Conservation (phyloP, 1,140 invertebrate species). For the Euborellia annulipes region DNA sequence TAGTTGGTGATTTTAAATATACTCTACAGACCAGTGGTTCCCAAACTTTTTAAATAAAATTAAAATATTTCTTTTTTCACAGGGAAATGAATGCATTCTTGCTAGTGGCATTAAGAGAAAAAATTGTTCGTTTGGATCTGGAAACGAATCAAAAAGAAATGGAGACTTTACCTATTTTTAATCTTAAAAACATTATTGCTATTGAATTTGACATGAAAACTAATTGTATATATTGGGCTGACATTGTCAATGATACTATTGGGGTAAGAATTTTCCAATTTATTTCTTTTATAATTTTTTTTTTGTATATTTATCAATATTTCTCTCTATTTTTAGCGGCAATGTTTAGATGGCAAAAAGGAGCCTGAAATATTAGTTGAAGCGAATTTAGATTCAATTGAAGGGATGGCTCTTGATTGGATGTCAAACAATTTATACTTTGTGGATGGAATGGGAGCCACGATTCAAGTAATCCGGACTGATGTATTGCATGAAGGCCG, state of each 20-base stretch:
- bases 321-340: conserved; percentile 30
- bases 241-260: conserved; percentile 63
- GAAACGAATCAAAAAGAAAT: conserved; percentile 29
- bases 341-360: conserved; percentile 50
- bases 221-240: conserved; percentile 80
- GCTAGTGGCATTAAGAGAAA: conserved; percentile 54
- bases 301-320: not conserved
- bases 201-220: conserved; percentile 76
- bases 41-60: too few species aligned
- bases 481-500: conserved; percentile 47
- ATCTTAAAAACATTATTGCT: conserved; percentile 64
- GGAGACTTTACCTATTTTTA: conserved; percentile 47
- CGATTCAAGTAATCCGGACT: conserved; percentile 63
- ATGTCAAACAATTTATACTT: conserved; percentile 85
- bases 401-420: conserved; percentile 89
- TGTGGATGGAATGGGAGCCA: conserved; percentile 60
- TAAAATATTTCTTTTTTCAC: conserved; percentile 14
- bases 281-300: too few species aligned
- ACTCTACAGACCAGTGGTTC: too few species aligned
- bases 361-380: conserved; percentile 53
- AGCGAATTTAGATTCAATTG: conserved; percentile 60
- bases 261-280: conserved; percentile 28
- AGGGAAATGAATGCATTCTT: conserved; percentile 56
- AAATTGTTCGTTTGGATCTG: conserved; percentile 57
- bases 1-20: too few species aligned